Base-by-base conservation (phyloP, 2,113 vertebrate species). In the Ochotona princeps region DNA sequence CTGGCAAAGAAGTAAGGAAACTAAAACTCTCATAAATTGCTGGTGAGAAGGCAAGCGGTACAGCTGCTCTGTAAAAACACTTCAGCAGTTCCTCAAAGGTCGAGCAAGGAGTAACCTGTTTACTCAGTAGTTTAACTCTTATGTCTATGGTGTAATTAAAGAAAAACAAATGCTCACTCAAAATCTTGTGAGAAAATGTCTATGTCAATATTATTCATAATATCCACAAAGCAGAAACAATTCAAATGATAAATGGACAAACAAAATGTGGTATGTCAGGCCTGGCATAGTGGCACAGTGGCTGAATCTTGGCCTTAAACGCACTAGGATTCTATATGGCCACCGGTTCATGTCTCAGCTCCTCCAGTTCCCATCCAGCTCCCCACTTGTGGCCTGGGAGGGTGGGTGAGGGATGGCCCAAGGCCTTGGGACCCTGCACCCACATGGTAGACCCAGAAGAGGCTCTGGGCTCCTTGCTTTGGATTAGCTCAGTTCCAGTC, bases 71-170 rank as follows among this genome's bases (percentile, higher is more conserved):
- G 21, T 32, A 83, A 90, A 90, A 8, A 90, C 28, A 69, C 35
- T 21, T 66, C 80, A n/a, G 61, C 30, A 84, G 9, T 72, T 80
- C 32, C 65, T 84, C 73, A 83, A 93, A 93, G 83, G 65, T 87
- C 47, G 91, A 47, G 72, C 28, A 75, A 1, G 81, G 65, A 83
- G 28, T 76, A 60, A 70, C 63, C 20, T 57, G 35, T 82, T 92
- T 30, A 69, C 18, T 15, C 57, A 79, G 66, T 23, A 70, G 83
- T 47, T 80, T 9, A 8, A 57, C 11, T 49, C 17, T 35, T 60
- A 63, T 13, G 26, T 69, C 70, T 5, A 70, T 57, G 70, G 60
- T 67, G 35, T 66, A 80, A 93, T 67, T 94, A 87, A 87, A 72
- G 78, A 94, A 44, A 83, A 92, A 49, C 81, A 83, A 67, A 38